Evolutionary conservation across 2,113 vertebrate genomes (phyloP).

Genomic region (Barbus barbus): DNA sequence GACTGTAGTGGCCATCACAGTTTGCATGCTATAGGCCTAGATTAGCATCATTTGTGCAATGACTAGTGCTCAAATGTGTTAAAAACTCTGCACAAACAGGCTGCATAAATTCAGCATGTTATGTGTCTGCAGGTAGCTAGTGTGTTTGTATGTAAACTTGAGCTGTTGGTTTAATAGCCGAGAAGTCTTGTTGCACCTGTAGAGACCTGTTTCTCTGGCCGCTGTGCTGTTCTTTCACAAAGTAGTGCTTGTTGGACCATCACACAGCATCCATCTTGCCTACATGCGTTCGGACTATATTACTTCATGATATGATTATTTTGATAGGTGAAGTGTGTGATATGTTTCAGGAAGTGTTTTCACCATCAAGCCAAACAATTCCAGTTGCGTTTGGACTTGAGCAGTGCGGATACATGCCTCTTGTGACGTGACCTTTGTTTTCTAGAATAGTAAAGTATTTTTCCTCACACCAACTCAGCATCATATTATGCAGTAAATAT

Average conservation of each 20-base stretch:
- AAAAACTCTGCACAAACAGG: background rate
- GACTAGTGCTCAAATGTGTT: background rate
- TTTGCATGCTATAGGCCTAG: background rate
- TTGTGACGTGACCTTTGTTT: background rate
- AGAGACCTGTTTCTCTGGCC: slow-evolving; percentile 11
- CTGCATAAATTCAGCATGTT: too few relatives aligned
- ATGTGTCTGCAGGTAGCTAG: background rate
- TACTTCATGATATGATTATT: background rate
- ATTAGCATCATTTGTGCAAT: background rate
- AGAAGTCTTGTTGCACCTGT: background rate
- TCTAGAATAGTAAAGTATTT: background rate
- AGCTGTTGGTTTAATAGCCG: background rate
- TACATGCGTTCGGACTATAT: background rate
- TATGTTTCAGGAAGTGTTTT: background rate
- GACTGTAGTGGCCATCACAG: background rate
- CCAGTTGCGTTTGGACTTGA: background rate
- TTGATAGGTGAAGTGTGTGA: background rate
- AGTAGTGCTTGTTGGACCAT: background rate
- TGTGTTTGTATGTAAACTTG: background rate
- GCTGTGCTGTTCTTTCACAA: background rate
- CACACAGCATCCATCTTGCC: background rate
- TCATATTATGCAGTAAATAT: background rate
- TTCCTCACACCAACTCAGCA: background rate
- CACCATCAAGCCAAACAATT: background rate
- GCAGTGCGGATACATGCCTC: background rate